phyloP scores from a whole-genome alignment of 2,888 invertebrate species.

The Ophion costatus region DNA sequence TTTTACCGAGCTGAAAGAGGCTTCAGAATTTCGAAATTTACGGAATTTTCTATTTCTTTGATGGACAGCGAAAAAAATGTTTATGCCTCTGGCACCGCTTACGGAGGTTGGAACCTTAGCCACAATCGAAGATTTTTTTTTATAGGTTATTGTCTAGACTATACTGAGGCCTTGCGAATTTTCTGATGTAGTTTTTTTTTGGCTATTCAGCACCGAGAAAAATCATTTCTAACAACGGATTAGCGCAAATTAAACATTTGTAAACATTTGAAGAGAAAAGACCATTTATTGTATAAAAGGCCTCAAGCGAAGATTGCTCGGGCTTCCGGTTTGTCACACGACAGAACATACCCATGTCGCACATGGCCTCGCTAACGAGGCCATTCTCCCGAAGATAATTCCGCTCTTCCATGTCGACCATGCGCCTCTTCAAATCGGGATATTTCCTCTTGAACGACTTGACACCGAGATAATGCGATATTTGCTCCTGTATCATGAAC shows the following conservation, averaged over 20 bases:
- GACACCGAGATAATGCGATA: constrained; percentile 96
- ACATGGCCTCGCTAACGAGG: constrained; percentile 94
- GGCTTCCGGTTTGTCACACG: background rate
- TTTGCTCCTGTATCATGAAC: constrained; percentile 98
- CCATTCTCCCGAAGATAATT: constrained; percentile 93
- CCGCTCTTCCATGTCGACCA: constrained; percentile 95
- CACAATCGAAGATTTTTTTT: too few relatives aligned
- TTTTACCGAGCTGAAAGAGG: background rate
- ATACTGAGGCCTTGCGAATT: too few relatives aligned
- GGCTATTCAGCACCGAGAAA: too few relatives aligned
- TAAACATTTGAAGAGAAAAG: too few relatives aligned
- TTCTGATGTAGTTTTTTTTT: too few relatives aligned
- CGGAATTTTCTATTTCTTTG: background rate
- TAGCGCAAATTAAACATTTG: too few relatives aligned
- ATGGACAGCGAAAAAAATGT: background rate
- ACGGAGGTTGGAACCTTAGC: too few relatives aligned
- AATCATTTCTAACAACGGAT: too few relatives aligned
- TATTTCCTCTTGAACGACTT: constrained; percentile 98
- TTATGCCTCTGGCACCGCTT: background rate
- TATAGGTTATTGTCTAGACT: too few relatives aligned
- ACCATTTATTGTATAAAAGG: too few relatives aligned
- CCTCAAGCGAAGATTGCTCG: background rate
- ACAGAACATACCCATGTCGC: constrained; percentile 91
- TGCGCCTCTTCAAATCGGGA: constrained; percentile 92
- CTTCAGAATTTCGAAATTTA: background rate